phyloP scores from a whole-genome alignment of 2,888 invertebrate species.

The Acronicta aceris region DNA sequence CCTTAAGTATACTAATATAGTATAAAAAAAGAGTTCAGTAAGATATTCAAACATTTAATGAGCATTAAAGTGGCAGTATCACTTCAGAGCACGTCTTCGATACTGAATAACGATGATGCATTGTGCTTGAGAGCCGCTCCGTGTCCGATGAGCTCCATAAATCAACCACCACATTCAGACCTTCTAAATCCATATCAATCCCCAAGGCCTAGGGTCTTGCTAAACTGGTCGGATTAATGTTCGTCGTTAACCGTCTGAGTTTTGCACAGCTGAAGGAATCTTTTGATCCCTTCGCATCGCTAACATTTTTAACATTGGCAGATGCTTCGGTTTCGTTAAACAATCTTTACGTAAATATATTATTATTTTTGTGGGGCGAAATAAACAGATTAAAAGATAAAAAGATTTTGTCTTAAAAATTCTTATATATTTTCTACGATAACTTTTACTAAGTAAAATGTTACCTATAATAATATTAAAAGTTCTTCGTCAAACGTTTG shows the following conservation, averaged over 20 bases:
- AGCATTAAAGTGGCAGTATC: slow-evolving; percentile 50
- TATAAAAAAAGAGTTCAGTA: slow-evolving; percentile 23
- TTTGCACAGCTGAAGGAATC: slow-evolving; percentile 72
- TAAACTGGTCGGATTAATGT: slow-evolving; percentile 60
- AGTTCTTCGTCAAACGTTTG: slow-evolving; percentile 23
- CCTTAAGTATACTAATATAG: neutral
- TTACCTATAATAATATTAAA: slow-evolving; percentile 31
- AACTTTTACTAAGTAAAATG: slow-evolving; percentile 6
- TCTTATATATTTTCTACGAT: slow-evolving; percentile 1
- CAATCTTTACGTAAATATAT: slow-evolving; percentile 8
- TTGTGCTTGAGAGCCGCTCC: slow-evolving; percentile 71
- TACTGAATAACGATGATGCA: slow-evolving; percentile 67
- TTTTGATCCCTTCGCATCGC: slow-evolving; percentile 69
- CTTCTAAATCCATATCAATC: slow-evolving; percentile 21
- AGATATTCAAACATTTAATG: slow-evolving; percentile 45
- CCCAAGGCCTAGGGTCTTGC: slow-evolving; percentile 46
- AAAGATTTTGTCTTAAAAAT: neutral
- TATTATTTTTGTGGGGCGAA: neutral
- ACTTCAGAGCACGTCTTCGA: slow-evolving; percentile 49
- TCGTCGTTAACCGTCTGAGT: slow-evolving; percentile 67
- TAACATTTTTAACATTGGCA: slow-evolving; percentile 51
- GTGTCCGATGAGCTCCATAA: slow-evolving; percentile 72
- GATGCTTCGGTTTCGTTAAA: slow-evolving; percentile 28
- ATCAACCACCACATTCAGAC: slow-evolving; percentile 36
- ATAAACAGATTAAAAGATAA: slow-evolving; percentile 5